Evolutionary conservation across 30 jellyfish, hydroid and myxozoan species (phyloP).

Genomic region (Hydra vulgaris): DNA sequence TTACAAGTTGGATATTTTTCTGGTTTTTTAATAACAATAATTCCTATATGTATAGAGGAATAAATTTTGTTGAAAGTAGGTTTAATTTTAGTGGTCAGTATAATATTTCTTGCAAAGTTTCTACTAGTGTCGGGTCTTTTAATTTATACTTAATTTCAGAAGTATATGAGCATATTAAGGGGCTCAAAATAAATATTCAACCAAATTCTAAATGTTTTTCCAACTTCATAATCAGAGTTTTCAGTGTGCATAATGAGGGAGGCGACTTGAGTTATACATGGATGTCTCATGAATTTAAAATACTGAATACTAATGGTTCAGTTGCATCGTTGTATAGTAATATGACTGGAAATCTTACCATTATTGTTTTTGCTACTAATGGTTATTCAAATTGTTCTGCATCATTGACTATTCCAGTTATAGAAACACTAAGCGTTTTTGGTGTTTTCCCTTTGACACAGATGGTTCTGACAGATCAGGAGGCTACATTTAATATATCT

Average conservation of each 20-base stretch:
- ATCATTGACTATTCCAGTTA: background rate
- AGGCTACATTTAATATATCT: background rate
- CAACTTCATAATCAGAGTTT: background rate
- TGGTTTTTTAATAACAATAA: background rate
- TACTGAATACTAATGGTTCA: background rate
- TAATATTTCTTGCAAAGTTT: background rate
- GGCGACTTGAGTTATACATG: background rate
- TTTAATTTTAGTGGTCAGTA: background rate
- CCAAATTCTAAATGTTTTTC: background rate
- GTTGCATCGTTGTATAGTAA: background rate
- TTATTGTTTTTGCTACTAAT: conserved; percentile 3
- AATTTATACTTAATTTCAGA: background rate
- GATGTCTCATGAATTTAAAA: background rate
- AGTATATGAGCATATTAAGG: background rate
- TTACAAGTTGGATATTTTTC: background rate
- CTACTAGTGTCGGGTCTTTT: background rate
- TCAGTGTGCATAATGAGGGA: background rate
- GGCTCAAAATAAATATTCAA: background rate
- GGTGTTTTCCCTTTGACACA: background rate
- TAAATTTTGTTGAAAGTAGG: background rate
- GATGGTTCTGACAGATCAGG: background rate
- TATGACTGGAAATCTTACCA: background rate
- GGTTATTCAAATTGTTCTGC: background rate
- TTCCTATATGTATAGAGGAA: background rate
- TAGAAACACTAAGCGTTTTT: background rate